Percentiles rank a stretch among this genome's conserved stretches.
Conservation (phyloP, 1,140 invertebrate species). For the Stenopsyche tienmushanensis region DNA sequence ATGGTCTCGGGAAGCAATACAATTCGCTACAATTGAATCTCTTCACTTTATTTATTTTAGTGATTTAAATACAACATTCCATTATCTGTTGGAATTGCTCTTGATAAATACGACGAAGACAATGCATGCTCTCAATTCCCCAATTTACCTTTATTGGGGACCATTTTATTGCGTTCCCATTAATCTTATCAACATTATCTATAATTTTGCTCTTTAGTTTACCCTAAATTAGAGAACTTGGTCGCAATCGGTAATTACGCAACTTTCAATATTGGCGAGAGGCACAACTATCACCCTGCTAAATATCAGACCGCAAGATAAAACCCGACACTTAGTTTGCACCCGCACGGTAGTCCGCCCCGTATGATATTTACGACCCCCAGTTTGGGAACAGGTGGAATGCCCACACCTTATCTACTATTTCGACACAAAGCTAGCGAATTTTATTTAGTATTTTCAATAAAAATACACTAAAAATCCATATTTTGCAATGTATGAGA, state of each 20-base stretch:
- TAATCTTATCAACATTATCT: constrained; percentile 36
- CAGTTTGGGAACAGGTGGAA: neutral
- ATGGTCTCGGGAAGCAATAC: no score
- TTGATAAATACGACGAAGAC: no score
- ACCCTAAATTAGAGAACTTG: constrained; percentile 33
- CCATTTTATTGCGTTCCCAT: constrained; percentile 8
- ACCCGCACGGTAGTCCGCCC: constrained; percentile 21
- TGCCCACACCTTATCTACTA: neutral
- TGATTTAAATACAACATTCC: no score
- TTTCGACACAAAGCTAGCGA: no score
- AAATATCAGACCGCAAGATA: constrained; percentile 20
- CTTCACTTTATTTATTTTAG: no score
- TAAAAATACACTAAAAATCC: no score
- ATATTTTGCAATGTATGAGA: no score
- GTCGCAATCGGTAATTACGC: constrained; percentile 35
- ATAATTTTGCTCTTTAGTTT: constrained; percentile 31
- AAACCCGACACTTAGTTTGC: constrained; percentile 17
- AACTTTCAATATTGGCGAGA: constrained; percentile 36
- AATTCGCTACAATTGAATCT: no score
- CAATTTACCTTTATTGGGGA: neutral
- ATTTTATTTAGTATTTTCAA: no score
- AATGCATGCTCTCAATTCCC: neutral
- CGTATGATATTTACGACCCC: constrained; percentile 2
- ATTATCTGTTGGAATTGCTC: no score
- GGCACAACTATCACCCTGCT: neutral